A percentile compares a stretch with the other conserved stretches of the same genome.
phyloP scores from a whole-genome alignment of 2,888 invertebrate genomes.

The Eristalis pertinax region DNA sequence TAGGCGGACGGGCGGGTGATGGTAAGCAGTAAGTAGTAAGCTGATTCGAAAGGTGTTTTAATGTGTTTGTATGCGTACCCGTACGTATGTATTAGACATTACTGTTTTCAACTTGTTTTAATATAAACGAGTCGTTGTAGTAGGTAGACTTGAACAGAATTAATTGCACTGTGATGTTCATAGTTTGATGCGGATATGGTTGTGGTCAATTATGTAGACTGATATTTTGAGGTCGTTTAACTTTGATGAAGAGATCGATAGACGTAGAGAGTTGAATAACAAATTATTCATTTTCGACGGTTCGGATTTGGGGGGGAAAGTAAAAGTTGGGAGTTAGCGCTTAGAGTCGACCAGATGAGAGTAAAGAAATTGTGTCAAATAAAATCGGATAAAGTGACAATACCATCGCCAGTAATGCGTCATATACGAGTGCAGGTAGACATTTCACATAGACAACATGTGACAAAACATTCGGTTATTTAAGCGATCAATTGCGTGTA shows the following conservation, averaged over 20 bases:
- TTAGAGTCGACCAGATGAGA: not conserved
- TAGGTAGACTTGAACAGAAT: conserved; percentile 45
- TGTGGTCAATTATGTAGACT: conserved; percentile 44
- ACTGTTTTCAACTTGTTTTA: not conserved
- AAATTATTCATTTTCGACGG: conserved; percentile 23
- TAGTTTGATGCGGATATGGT: conserved; percentile 47
- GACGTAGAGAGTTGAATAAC: conserved; percentile 50
- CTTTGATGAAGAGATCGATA: conserved; percentile 52
- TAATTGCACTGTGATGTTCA: conserved; percentile 61
- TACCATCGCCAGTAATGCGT: not conserved
- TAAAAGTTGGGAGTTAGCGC: conserved; percentile 22
- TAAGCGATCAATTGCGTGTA: not conserved
- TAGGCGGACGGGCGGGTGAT: not conserved
- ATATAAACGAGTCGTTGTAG: not conserved
- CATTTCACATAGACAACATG: not conserved
- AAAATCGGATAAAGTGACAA: conserved; percentile 17
- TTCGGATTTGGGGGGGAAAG: conserved; percentile 12
- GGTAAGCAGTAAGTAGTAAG: conserved; percentile 23
- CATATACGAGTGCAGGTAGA: not conserved
- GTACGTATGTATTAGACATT: not conserved
- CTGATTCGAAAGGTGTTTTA: conserved; percentile 46
- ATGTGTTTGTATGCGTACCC: not conserved
- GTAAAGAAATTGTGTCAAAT: conserved; percentile 46
- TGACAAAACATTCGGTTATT: not conserved
- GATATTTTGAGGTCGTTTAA: conserved; percentile 54